Percentiles rank a stretch among this genome's conserved stretches.
phyloP scores from a whole-genome alignment of 2,797 vertebrate genomes.

The Paramormyrops hopkinsi region DNA sequence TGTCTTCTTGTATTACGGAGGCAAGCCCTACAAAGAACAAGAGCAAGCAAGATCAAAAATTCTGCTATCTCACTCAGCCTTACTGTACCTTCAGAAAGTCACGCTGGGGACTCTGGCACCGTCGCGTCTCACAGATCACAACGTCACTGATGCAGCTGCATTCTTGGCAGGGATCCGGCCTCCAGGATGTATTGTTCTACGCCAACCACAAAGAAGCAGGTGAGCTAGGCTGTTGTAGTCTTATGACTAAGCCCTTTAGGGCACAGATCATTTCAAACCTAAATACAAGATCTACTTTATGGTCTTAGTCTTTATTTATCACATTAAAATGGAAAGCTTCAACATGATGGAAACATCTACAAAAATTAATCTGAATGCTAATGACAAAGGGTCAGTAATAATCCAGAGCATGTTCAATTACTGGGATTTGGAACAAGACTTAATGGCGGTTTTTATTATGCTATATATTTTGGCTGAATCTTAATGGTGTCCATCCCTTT shows the following conservation, averaged over 20 bases:
- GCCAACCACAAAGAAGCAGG: conserved; percentile 22
- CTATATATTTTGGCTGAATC: neutral
- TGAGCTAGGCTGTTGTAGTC: neutral
- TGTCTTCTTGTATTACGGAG: neutral
- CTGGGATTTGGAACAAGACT: neutral
- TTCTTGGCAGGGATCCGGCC: conserved; percentile 73
- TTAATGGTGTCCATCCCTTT: neutral
- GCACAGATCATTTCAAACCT: neutral
- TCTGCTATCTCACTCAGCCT: neutral
- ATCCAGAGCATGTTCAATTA: neutral
- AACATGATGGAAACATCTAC: neutral
- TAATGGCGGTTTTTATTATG: neutral
- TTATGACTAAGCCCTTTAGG: neutral
- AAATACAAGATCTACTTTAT: neutral
- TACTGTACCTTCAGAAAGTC: conserved; percentile 74
- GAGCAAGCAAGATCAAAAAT: neutral
- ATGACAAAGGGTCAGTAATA: neutral
- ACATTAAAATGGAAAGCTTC: neutral
- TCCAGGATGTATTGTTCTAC: conserved; percentile 82
- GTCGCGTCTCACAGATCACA: conserved; percentile 62
- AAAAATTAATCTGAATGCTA: neutral
- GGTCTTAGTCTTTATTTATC: neutral
- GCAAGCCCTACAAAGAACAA: neutral
- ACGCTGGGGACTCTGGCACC: conserved; percentile 73
- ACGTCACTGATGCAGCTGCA: conserved; percentile 70